Evolutionary conservation across 2,113 vertebrate species (phyloP), one percentile per base, ranked within the genome.

Genomic region (Periophthalmodon schlosseri): DNA sequence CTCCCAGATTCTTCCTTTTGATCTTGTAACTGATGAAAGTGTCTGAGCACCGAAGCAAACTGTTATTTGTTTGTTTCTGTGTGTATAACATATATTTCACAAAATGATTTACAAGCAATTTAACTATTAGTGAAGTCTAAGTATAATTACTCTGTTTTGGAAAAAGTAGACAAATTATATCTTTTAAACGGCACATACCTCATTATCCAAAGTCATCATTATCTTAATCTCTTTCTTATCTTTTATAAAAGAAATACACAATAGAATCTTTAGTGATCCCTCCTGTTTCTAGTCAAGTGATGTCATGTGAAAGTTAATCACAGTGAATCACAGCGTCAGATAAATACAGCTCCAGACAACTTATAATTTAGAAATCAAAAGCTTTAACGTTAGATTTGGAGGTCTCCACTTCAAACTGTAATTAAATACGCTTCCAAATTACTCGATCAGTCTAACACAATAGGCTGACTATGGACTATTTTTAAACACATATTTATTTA

Each of bases 241-340:
- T 21, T 56, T 56, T n/a, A n/a, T 56, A 56, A 21, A 24, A 60
- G 21, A 23, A 57, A 14, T 6, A 56, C 56, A 23, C 56, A 57
- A 23, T 23, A 21, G 10, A 23, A 57, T 24, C 60, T 63, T 18
- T 9, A 16, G 60, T 6, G 28, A 18, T 16, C 60, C 1, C 28
- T 61, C 21, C 28, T 34, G 28, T 60, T 28, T 28, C 52, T 24
- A 24, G 11, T 60, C 3, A 2, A 16, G 15, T 63, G 60, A 63
- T 34, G 60, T 63, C 60, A 63, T 63, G 60, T 63, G 60, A 63
- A 63, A 33, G 60, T 63, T 18, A 34, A 63, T 63, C 28, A 16
- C 15, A 34, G 60, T 63, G 60, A 63, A 14, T 63, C 60, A 34
- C 16, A 36, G 60, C 60, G 28, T 34, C 16, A 63, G 28, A 15